Conservation (phyloP, 2,797 vertebrate species). For the Cyprinodon diabolis region DNA sequence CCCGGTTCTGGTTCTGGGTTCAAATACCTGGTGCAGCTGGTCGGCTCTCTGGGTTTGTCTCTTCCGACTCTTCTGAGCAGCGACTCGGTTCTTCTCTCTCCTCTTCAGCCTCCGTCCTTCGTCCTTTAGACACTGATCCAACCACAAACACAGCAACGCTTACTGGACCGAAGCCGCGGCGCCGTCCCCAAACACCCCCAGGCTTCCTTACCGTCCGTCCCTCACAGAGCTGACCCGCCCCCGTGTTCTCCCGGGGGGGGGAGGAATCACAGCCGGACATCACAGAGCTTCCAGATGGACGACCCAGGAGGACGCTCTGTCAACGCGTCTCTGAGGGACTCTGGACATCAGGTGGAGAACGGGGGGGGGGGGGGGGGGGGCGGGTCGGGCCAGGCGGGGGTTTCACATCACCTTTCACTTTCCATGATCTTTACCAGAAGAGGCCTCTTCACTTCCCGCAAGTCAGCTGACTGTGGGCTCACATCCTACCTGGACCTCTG, state of each 20-base stretch:
- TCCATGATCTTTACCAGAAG: conserved; percentile 59
- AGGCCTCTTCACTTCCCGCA: conserved; percentile 47
- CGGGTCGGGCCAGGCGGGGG: not conserved
- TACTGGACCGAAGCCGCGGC: not conserved
- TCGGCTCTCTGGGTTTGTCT: conserved; percentile 93
- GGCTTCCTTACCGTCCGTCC: conserved; percentile 62
- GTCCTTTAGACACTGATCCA: conserved; percentile 77
- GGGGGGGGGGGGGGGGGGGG: not conserved
- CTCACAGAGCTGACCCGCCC: conserved; percentile 13
- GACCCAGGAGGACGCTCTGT: not conserved
- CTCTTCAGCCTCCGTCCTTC: conserved; percentile 85
- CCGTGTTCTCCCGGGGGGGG: conserved; percentile 2
- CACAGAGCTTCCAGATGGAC: not conserved
- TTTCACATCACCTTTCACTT: conserved; percentile 64
- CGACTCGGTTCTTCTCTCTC: conserved; percentile 92
- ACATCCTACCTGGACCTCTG: no score
- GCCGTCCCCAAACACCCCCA: no score
- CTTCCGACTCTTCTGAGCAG: conserved; percentile 92
- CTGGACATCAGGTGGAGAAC: not conserved
- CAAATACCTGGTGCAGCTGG: conserved; percentile 83
- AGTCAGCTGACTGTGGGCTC: conserved; percentile 64
- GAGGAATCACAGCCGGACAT: conserved; percentile 64
- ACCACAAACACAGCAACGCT: not conserved
- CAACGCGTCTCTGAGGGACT: not conserved
- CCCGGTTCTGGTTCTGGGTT: no score